Evolutionary conservation across 2,113 vertebrate genomes (phyloP).

Genomic region (Scomber japonicus): DNA sequence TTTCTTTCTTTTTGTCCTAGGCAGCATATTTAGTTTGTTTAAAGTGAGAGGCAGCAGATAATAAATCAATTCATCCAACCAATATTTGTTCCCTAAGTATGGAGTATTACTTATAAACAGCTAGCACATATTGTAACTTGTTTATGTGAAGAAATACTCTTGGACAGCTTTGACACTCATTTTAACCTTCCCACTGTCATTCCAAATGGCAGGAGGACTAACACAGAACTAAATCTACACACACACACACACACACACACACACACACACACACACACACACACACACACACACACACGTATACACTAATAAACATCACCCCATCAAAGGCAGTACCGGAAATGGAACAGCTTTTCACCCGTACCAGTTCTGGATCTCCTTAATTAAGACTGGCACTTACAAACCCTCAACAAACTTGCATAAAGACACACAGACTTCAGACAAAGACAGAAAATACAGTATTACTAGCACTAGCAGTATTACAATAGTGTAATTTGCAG

Average conservation of each 20-base stretch:
- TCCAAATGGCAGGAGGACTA: slow-evolving; percentile 1
- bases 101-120: slow-evolving; percentile 9
- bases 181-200: slow-evolving; percentile 2
- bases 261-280: neutral
- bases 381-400: slow-evolving; percentile 54
- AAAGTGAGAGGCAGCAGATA: slow-evolving; percentile 5
- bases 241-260: neutral
- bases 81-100: slow-evolving; percentile 27
- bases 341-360: slow-evolving; percentile 34
- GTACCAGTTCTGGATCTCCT: slow-evolving; percentile 36
- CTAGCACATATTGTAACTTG: slow-evolving; percentile 10
- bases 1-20: slow-evolving; percentile 49
- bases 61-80: slow-evolving; percentile 41
- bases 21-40: slow-evolving; percentile 41
- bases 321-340: slow-evolving; percentile 56
- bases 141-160: slow-evolving; percentile 46
- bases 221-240: neutral
- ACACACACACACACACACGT: neutral
- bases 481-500: neutral
- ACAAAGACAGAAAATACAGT: neutral
- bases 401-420: slow-evolving; percentile 2
- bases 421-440: slow-evolving; percentile 1
- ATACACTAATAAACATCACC: slow-evolving; percentile 44
- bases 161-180: slow-evolving; percentile 28
- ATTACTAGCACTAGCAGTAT: neutral